Evolutionary conservation across 2,113 vertebrate species (phyloP), one percentile per base, ranked within the genome.

Genomic region (Labrus mixtus): DNA sequence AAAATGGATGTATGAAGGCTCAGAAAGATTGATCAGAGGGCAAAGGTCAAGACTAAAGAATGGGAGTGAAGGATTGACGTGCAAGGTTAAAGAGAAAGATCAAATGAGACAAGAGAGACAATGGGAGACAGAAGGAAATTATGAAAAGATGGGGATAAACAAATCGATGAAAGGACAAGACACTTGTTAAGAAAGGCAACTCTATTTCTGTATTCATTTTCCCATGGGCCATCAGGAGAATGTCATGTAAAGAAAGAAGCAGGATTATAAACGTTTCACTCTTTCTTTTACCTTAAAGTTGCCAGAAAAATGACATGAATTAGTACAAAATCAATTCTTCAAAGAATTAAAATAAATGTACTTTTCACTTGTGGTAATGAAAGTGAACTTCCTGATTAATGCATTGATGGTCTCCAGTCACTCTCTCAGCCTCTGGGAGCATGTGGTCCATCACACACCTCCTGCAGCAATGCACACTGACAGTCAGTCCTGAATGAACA

Each of bases 41-140:
- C 65, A 82, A 74, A 77, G 66, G 76, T 83, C 57, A 65, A 45
- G 55, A 25, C 45, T 9, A 19, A 46, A 60, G 43, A 15, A 45
- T 54, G 39, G 63, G 62, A 62, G 53, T 36, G 33, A 60, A 29
- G 56, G 65, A 64, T 17, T 13, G 59, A 53, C 70, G n/a, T 51
- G 25, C 29, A 0, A 1, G 64, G 67, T 58, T 68, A 56, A 68
- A 83, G 41, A 41, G 16, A n/a, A 56, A 46, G 37, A 71, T 17
- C 11, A 60, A 68, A 72, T n/a, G 10, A 50, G 50, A 51, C 50
- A 51, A 73, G 8, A 2, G 6, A 29, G n/a, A 19, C 36, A 41
- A 58, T 22, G 22, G 10, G 19, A 41, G 55, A 63, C 51, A 46
- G 19, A 59, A 37, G n/a, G 20, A 39, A 23, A 19, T 48, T 20